Percentiles rank a stretch among this genome's conserved stretches.
phyloP scores from a whole-genome alignment of 1,140 invertebrate genomes.

The Ostrea denselamellosa region DNA sequence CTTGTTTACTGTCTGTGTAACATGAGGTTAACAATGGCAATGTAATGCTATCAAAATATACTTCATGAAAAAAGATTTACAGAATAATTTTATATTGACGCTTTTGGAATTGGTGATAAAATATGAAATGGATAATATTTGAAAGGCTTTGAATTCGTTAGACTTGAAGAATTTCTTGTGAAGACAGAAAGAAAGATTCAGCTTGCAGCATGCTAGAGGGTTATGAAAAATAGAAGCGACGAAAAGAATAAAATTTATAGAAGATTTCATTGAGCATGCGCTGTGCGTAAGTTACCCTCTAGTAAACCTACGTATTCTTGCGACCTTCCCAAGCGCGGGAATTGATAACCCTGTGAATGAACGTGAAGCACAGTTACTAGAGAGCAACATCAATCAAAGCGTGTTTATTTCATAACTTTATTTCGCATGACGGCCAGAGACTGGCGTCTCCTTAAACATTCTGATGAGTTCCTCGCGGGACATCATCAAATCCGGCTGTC shows the following conservation, averaged over 20 bases:
- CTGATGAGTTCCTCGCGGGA: neutral
- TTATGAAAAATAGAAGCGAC: neutral
- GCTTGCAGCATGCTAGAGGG: neutral
- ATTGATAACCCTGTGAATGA: slow-evolving; percentile 10
- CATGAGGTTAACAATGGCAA: slow-evolving; percentile 9
- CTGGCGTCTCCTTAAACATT: neutral
- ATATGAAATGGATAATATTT: neutral
- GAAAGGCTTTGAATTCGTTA: neutral
- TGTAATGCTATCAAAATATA: neutral
- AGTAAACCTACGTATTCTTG: slow-evolving; percentile 33
- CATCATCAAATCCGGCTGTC: neutral
- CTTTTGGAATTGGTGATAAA: neutral
- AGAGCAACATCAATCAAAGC: too few relatives aligned
- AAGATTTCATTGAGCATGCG: slow-evolving; percentile 26
- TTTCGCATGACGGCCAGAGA: neutral
- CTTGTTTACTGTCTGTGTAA: slow-evolving; percentile 30
- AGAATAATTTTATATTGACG: neutral
- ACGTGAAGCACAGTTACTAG: neutral
- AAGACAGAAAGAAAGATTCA: neutral
- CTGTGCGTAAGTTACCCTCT: slow-evolving; percentile 34
- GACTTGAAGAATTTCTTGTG: neutral
- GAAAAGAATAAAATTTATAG: neutral
- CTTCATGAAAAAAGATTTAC: neutral
- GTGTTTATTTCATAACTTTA: too few relatives aligned
- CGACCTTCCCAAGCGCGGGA: slow-evolving; percentile 32